Evolutionary conservation across 1,140 invertebrate genomes (phyloP).

Genomic region (Drosophila simulans): DNA sequence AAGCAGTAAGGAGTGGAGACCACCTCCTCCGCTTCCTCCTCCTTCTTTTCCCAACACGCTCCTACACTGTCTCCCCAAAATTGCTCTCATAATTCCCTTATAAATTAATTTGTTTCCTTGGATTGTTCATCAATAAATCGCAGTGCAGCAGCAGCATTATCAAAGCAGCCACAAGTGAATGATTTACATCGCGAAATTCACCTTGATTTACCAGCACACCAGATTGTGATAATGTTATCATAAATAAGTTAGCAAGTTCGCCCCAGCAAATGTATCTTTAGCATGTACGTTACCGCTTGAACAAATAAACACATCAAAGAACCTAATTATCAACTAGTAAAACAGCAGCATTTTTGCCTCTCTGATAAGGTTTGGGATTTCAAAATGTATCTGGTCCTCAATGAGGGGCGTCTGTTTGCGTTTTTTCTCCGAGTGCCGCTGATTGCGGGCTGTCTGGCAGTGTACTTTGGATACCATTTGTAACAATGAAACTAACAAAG

Average conservation of each 20-base stretch:
- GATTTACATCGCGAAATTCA: conserved; percentile 34
- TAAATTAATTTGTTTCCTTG: conserved; percentile 54
- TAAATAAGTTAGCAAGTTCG: conserved; percentile 69
- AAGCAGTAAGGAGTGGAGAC: conserved; percentile 84
- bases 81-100: conserved; percentile 49
- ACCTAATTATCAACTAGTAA: conserved; percentile 41
- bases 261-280: conserved; percentile 73
- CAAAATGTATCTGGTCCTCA: conserved; percentile 26
- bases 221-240: conserved; percentile 75
- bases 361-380: conserved; percentile 38
- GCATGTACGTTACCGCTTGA: conserved; percentile 66
- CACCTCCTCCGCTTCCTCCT: background rate
- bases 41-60: background rate
- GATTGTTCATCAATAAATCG: conserved; percentile 66
- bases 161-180: conserved; percentile 40
- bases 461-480: conserved; percentile 50
- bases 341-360: conserved; percentile 27
- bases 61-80: conserved; percentile 9
- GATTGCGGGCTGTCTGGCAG: conserved; percentile 36
- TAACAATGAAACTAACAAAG: conserved; percentile 23
- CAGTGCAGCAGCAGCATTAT: conserved; percentile 61
- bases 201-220: conserved; percentile 58
- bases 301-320: conserved; percentile 66
- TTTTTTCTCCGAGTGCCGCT: conserved; percentile 26
- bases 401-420: conserved; percentile 32